These are phyloP conservation scores for Pavo muticus DNA, from an alignment of 2,113 vertebrate species.

Conservation along the genomic window DNA sequence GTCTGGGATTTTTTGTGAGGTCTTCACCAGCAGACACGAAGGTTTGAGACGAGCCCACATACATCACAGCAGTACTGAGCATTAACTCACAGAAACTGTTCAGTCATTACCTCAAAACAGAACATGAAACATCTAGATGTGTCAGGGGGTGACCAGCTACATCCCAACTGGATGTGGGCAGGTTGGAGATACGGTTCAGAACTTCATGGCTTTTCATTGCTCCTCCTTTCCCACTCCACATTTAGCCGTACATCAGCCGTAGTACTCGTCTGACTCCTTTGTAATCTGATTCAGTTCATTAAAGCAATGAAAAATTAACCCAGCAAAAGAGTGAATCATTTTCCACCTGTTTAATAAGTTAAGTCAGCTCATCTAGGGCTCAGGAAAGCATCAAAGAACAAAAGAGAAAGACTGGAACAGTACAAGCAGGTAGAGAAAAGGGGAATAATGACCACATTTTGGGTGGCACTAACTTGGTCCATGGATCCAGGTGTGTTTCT, in stretches of 20 bases:
- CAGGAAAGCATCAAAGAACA: background rate
- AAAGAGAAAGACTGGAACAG: background rate
- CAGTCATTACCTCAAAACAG: background rate
- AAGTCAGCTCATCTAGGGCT: background rate
- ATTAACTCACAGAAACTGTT: background rate
- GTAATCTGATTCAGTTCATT: conserved; percentile 16
- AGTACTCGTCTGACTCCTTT: background rate
- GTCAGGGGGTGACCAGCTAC: background rate
- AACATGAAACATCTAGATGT: background rate
- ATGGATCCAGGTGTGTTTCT: background rate
- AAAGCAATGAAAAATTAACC: background rate
- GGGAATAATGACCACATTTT: background rate
- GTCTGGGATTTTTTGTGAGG: conserved; percentile 21
- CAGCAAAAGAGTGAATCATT: background rate
- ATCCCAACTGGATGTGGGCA: background rate
- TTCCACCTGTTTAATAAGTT: conserved; percentile 27
- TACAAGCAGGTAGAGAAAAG: background rate
- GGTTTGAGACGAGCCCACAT: background rate
- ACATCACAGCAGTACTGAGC: background rate
- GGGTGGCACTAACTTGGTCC: background rate
- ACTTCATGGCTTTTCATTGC: background rate
- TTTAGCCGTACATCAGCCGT: background rate
- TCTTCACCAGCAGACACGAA: background rate
- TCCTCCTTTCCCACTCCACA: background rate
- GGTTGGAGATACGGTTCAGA: background rate